Conservation (phyloP, 2,888 invertebrate species). For the Ephialtes manifestator region DNA sequence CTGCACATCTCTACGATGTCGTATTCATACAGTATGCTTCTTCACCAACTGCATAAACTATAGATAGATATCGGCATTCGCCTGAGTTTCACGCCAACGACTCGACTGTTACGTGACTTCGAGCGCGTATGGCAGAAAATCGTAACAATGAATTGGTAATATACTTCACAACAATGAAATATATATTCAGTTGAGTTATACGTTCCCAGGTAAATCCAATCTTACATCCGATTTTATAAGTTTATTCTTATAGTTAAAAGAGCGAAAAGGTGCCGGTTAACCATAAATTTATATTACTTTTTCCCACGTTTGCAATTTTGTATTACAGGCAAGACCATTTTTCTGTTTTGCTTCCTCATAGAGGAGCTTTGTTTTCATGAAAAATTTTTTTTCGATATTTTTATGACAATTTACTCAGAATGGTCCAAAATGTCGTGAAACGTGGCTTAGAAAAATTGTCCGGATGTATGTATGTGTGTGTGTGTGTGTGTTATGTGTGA, state of each 20-base stretch:
- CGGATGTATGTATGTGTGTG: too few species aligned
- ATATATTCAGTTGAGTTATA: neutral
- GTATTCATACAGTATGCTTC: neutral
- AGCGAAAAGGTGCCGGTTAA: too few species aligned
- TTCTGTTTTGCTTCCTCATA: too few species aligned
- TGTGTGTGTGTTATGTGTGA: too few species aligned
- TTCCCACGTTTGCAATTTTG: too few species aligned
- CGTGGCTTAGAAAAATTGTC: too few species aligned
- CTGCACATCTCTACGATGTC: neutral
- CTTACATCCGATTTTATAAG: neutral
- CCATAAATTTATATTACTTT: too few species aligned
- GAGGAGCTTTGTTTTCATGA: too few species aligned
- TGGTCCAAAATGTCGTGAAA: too few species aligned
- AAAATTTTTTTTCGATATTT: too few species aligned
- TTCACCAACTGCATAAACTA: slow-evolving; percentile 11
- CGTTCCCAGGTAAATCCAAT: neutral
- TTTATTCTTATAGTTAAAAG: neutral
- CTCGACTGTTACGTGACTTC: neutral
- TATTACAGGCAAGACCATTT: too few species aligned
- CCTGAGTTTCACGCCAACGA: neutral
- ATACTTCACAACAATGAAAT: neutral
- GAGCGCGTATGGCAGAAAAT: neutral
- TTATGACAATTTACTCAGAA: too few species aligned
- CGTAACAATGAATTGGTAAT: slow-evolving; percentile 1
- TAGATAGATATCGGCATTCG: neutral